A percentile compares a stretch with the other conserved stretches of the same genome.
Evolutionary conservation across 2,113 vertebrate species (phyloP).

Genomic region (Salvelinus namaycush): DNA sequence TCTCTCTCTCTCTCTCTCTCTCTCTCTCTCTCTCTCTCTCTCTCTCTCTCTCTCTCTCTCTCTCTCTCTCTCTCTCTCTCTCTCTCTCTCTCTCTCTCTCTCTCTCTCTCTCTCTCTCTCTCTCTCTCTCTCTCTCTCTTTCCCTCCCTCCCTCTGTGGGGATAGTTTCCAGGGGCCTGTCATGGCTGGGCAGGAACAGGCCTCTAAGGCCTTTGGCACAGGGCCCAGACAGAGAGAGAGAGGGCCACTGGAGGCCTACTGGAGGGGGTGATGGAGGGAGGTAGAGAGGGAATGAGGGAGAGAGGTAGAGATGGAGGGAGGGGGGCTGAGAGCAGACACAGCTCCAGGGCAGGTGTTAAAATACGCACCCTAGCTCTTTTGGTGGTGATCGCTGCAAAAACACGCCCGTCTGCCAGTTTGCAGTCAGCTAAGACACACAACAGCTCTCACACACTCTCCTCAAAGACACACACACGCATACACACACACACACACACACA

Average conservation of each 20-base stretch:
- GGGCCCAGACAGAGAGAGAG: conserved; percentile 64
- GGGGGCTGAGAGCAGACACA: conserved; percentile 70
- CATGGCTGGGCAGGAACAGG: conserved; percentile 59
- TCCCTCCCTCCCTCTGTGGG: conserved; percentile 24
- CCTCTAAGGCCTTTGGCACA: conserved; percentile 73
- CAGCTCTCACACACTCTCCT: background rate
- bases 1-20: background rate
- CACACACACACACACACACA: conserved; percentile 51
- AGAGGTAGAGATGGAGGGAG: conserved; percentile 4
- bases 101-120: conserved; percentile 33
- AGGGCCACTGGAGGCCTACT: conserved; percentile 71
- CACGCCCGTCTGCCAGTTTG: conserved; percentile 70
- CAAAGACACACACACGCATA: background rate
- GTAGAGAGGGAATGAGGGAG: conserved; percentile 4
- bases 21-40: background rate
- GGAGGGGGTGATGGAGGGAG: conserved; percentile 23
- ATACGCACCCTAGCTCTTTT: conserved; percentile 76
- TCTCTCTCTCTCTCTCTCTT: background rate
- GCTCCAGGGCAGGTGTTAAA: conserved; percentile 81
- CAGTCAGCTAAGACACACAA: conserved; percentile 12
- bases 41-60: background rate
- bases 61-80: background rate
- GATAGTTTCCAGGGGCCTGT: conserved; percentile 64
- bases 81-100: background rate
- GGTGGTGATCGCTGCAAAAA: conserved; percentile 73